A percentile compares a stretch with the other conserved stretches of the same genome.
Conservation (phyloP, 2,113 vertebrate genomes). For the Ciconia stormi region DNA sequence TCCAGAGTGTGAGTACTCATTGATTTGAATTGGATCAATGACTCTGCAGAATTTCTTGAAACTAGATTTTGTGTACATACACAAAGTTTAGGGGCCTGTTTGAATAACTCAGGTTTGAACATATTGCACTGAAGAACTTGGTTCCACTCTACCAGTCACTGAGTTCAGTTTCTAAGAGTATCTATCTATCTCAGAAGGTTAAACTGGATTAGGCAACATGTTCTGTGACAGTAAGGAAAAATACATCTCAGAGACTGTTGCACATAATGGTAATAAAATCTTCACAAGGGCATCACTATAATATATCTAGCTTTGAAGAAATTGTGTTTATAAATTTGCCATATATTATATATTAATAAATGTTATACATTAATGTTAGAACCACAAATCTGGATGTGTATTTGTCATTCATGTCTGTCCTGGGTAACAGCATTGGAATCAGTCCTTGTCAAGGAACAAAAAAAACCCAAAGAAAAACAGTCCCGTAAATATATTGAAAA, state of each 20-base stretch:
- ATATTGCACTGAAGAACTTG: neutral
- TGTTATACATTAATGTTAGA: neutral
- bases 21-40: neutral
- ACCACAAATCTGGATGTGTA: neutral
- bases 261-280: neutral
- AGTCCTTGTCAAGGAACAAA: neutral
- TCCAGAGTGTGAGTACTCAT: neutral
- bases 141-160: neutral
- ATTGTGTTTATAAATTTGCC: neutral
- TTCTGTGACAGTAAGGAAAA: neutral
- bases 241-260: neutral
- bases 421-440: neutral
- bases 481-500: neutral
- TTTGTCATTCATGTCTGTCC: neutral
- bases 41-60: neutral
- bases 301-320: neutral
- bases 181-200: neutral
- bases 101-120: neutral
- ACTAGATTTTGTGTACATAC: neutral
- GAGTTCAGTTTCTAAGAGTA: neutral
- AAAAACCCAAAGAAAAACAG: neutral
- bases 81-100: neutral
- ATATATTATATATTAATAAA: neutral
- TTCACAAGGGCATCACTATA: neutral
- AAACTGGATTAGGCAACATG: neutral